These are phyloP conservation scores for Craterocephalus amniculus DNA, from an alignment of 2,797 vertebrate species.

Conservation along the genomic window DNA sequence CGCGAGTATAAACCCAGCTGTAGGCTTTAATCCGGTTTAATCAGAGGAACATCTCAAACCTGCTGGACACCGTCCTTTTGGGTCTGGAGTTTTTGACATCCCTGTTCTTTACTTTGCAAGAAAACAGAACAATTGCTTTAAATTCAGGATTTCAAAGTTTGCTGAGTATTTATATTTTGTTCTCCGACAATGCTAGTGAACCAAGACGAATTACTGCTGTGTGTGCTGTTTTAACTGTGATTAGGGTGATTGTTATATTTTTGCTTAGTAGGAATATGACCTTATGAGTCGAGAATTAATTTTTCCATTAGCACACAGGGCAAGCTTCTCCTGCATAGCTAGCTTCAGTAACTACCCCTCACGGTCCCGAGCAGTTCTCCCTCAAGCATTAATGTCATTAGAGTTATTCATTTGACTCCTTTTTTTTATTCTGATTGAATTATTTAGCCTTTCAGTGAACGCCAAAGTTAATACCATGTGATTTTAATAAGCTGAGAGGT, in stretches of 20 bases:
- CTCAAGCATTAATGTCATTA: constrained; percentile 81
- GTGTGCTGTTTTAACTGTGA: constrained; percentile 32
- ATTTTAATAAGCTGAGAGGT: constrained; percentile 85
- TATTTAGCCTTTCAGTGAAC: constrained; percentile 80
- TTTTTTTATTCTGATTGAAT: constrained; percentile 83
- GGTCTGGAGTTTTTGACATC: background rate
- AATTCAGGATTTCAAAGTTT: constrained; percentile 22
- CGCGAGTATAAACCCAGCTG: no score
- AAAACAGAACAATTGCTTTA: constrained; percentile 2
- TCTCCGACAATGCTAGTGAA: constrained; percentile 26
- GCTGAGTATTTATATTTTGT: constrained; percentile 18
- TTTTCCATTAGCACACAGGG: constrained; percentile 65
- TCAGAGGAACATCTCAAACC: no score
- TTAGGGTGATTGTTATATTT: constrained; percentile 52
- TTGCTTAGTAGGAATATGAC: constrained; percentile 55
- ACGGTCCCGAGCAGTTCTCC: constrained; percentile 66
- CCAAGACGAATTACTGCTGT: constrained; percentile 23
- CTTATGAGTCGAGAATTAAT: constrained; percentile 66
- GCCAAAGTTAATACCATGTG: constrained; percentile 82
- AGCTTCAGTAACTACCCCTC: constrained; percentile 57
- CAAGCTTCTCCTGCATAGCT: constrained; percentile 53
- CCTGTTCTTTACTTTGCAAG: background rate
- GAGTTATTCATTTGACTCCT: constrained; percentile 82
- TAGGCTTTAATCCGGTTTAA: background rate
- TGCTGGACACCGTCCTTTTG: no score